Evolutionary conservation across 2,888 invertebrate genomes (phyloP).

Genomic region (Lymantria dispar): DNA sequence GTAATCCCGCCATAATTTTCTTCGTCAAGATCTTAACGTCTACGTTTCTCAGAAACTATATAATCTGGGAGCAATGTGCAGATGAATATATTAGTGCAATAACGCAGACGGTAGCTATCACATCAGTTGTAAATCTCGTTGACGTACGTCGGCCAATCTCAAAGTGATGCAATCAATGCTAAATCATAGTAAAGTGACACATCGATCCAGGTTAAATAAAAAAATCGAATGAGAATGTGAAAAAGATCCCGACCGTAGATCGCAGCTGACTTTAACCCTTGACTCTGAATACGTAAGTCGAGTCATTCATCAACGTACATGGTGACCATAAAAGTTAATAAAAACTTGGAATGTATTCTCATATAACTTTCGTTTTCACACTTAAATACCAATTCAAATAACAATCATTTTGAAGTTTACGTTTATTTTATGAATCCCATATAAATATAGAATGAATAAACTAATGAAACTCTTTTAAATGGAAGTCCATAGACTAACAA

Average conservation of each 20-base stretch:
- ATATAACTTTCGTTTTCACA: conserved; percentile 26
- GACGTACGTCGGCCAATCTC: conserved; percentile 47
- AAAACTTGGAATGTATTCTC: conserved; percentile 26
- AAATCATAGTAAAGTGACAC: conserved; percentile 69
- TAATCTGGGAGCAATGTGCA: conserved; percentile 30
- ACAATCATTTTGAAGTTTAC: conserved; percentile 14
- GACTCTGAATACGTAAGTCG: conserved; percentile 67
- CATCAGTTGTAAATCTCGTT: conserved; percentile 65
- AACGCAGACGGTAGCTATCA: conserved; percentile 58
- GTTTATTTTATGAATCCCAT: conserved; percentile 23
- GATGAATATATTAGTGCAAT: conserved; percentile 47
- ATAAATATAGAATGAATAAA: conserved; percentile 14
- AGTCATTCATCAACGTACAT: conserved; percentile 72
- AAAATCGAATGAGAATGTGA: conserved; percentile 41
- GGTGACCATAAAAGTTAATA: conserved; percentile 53
- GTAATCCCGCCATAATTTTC: conserved; percentile 53
- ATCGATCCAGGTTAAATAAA: conserved; percentile 36
- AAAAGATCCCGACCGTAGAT: conserved; percentile 70
- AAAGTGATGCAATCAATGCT: conserved; percentile 72
- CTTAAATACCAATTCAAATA: conserved; percentile 12
- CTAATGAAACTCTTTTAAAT: conserved; percentile 22
- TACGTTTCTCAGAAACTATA: conserved; percentile 48
- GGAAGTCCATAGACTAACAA: conserved; percentile 31
- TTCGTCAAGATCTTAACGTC: conserved; percentile 45
- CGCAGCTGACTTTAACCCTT: conserved; percentile 70